Evolutionary conservation across 2,113 vertebrate species (phyloP), one percentile per base, ranked within the genome.

Genomic region (Alectura lathami): DNA sequence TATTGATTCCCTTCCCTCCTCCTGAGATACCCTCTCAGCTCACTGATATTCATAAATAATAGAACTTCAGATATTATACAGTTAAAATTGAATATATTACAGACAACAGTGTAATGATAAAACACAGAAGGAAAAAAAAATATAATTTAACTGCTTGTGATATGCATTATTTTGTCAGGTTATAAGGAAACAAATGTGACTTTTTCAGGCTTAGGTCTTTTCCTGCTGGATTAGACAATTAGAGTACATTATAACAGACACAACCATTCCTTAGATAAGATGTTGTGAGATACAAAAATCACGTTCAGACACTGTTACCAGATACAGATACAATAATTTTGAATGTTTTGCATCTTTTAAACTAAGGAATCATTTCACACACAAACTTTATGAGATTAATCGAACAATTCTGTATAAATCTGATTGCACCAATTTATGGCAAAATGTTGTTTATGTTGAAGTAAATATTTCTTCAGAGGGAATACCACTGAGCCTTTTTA

Each of bases 41-140:
- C 47, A 40, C 86, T 84, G 80, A 84, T 93, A 88, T 18, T 96
- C 83, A 82, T 86, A 91, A 93, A 95, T 95, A 88, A 94, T 90
- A 26, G 47, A 93, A n/a, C 20, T 67, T 73, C 62, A 62, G 70
- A 48, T 48, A 40, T 0, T 1, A 60, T 6, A 23, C 43, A 68
- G 73, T 63, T 43, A 84, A 47, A 77, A 92, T 29, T 68, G 57
- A 66, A 36, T 73, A 86, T 43, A 54, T 88, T 70, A 70, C 50
- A 91, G 51, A 87, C 56, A 57, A 83, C 94, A 93, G 63, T 8
- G 24, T 43, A 86, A 83, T 89, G n/a, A 62, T 38, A 88, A 78
- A 95, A 83, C 32, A 68, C 9, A 6, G 18, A 34, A 29, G 26
- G 2, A 15, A 20, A 48, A 43, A 38, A 36, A 69, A 17, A 4